Conservation (phyloP, 2,797 vertebrate genomes). For the Babyrousa celebensis region DNA sequence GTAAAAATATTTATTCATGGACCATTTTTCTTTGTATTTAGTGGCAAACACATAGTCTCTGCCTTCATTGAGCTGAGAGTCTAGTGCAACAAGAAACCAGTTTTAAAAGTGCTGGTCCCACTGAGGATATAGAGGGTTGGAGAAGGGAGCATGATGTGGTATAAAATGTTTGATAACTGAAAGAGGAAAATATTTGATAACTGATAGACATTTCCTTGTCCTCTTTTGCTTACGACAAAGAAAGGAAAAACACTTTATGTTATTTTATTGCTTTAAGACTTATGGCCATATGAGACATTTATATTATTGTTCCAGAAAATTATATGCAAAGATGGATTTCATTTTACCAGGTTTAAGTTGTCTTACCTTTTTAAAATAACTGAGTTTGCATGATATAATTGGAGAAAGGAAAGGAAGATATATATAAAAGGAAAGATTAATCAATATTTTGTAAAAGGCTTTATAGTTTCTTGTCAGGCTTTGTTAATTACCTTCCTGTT, state of each 20-base stretch:
- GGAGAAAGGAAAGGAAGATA: neutral
- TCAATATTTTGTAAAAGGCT: neutral
- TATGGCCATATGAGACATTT: neutral
- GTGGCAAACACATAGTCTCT: neutral
- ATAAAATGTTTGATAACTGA: slow-evolving; percentile 37
- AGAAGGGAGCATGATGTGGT: neutral
- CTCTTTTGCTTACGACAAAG: neutral
- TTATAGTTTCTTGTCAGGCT: neutral
- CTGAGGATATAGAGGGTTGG: neutral
- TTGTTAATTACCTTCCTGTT: slow-evolving; percentile 33
- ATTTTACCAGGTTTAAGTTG: neutral
- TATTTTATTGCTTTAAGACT: neutral
- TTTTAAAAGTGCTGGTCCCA: neutral
- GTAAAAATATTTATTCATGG: neutral
- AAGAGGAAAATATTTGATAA: slow-evolving; percentile 7
- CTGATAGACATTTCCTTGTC: neutral
- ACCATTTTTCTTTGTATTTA: neutral
- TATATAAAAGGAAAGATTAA: neutral
- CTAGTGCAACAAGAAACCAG: neutral
- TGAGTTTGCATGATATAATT: neutral
- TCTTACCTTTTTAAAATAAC: neutral
- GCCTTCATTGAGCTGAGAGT: neutral
- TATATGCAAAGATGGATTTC: neutral
- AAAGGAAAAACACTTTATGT: neutral
- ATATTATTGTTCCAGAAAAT: neutral